A percentile compares a stretch with the other conserved stretches of the same genome.
phyloP scores from a whole-genome alignment of 1,140 invertebrate species.

The Chironomus tepperi region DNA sequence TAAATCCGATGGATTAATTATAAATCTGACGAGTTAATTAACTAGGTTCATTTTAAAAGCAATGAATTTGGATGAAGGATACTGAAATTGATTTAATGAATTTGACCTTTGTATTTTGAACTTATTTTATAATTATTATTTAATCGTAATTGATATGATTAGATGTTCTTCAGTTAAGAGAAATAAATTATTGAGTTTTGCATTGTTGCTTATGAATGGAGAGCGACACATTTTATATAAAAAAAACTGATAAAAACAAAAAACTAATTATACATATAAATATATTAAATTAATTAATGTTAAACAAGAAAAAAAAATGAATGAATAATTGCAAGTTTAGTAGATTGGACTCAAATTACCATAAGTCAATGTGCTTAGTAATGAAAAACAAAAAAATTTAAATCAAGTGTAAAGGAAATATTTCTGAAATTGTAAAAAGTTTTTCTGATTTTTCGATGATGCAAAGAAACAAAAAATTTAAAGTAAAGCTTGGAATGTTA shows the following conservation, averaged over 20 bases:
- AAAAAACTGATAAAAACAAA: neutral
- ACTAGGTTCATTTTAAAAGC: no score
- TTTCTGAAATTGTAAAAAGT: neutral
- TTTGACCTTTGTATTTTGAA: no score
- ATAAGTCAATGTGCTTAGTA: slow-evolving; percentile 8
- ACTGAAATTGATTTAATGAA: no score
- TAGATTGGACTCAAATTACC: neutral
- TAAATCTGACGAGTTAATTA: no score
- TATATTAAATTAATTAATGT: neutral
- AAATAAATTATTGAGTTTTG: neutral
- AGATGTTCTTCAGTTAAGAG: no score
- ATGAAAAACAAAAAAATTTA: neutral
- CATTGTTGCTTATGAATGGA: neutral
- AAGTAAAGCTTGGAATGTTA: no score
- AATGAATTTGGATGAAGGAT: no score
- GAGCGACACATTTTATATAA: neutral
- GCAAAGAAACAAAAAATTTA: neutral
- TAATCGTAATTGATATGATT: no score
- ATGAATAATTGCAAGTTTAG: slow-evolving; percentile 8
- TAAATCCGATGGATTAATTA: no score
- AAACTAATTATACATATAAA: neutral
- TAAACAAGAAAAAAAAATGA: neutral
- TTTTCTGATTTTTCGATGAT: neutral
- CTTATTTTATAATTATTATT: no score
- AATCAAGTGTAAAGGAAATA: neutral